A percentile compares a stretch with the other conserved stretches of the same genome.
phyloP scores from a whole-genome alignment of 2,113 vertebrate species.

The Phoenicopterus ruber region DNA sequence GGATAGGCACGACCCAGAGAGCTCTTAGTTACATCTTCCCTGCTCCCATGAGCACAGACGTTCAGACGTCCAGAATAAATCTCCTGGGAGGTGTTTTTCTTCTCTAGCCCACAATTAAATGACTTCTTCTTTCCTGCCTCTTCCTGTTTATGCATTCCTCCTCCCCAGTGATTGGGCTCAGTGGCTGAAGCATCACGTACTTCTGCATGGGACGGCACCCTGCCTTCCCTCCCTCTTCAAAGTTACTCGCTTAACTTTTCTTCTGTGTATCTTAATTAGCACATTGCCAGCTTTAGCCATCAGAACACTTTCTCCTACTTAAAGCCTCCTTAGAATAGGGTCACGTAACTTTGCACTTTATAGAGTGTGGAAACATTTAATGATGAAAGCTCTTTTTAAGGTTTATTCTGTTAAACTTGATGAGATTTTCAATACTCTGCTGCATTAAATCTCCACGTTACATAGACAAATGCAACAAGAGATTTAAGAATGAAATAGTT shows the following conservation, averaged over 20 bases:
- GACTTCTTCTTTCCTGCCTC: neutral
- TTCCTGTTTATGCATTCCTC: conserved; percentile 32
- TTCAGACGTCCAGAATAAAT: neutral
- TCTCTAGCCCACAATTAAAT: conserved; percentile 21
- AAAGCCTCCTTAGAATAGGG: neutral
- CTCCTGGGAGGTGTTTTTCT: neutral
- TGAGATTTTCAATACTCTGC: neutral
- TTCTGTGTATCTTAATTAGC: neutral
- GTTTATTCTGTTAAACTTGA: neutral
- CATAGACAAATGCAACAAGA: neutral
- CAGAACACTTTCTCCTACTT: neutral
- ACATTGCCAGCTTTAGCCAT: neutral
- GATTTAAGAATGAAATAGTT: neutral
- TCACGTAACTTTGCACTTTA: neutral
- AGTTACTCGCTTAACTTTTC: neutral
- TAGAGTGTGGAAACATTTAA: neutral
- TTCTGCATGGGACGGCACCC: neutral
- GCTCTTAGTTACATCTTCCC: neutral
- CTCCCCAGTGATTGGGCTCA: neutral
- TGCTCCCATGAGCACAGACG: neutral
- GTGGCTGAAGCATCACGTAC: neutral
- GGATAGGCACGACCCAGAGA: neutral
- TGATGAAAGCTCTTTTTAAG: neutral
- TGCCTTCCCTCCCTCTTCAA: neutral
- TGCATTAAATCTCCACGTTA: neutral